phyloP scores from a whole-genome alignment of 2,797 vertebrate species.

The Neosilurus hyrtlii region DNA sequence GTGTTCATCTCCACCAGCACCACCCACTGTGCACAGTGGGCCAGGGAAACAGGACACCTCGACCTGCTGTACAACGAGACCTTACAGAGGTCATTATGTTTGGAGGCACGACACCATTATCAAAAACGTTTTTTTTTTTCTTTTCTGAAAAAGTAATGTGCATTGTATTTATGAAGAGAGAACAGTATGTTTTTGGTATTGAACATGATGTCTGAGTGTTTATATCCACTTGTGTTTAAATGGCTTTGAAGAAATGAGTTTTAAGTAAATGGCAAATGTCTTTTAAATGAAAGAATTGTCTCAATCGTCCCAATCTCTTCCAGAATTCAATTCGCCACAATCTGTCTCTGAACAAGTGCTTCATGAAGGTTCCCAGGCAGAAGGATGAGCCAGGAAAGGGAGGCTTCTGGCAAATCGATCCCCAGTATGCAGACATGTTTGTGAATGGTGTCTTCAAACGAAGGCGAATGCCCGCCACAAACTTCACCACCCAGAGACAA shows the following conservation, averaged over 20 bases:
- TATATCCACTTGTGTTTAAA: background rate
- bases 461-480: constrained; percentile 77
- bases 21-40: constrained; percentile 32
- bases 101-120: background rate
- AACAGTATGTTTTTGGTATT: background rate
- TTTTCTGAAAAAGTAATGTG: background rate
- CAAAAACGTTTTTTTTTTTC: constrained; percentile 12
- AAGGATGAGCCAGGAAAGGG: constrained; percentile 84
- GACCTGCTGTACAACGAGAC: constrained; percentile 50
- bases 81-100: constrained; percentile 31
- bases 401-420: constrained; percentile 84
- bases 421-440: constrained; percentile 83
- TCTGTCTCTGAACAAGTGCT: constrained; percentile 86
- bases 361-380: constrained; percentile 83
- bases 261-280: background rate
- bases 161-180: background rate
- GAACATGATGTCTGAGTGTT: background rate
- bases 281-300: background rate
- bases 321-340: constrained; percentile 87
- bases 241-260: background rate
- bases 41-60: constrained; percentile 53
- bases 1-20: constrained; percentile 34
- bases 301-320: constrained; percentile 30
- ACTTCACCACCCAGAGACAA: constrained; percentile 70
- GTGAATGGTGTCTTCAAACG: constrained; percentile 83